Evolutionary conservation across 2,888 invertebrate genomes (phyloP), one percentile per base, ranked within the genome.

Genomic region (Pollenia angustigena): DNA sequence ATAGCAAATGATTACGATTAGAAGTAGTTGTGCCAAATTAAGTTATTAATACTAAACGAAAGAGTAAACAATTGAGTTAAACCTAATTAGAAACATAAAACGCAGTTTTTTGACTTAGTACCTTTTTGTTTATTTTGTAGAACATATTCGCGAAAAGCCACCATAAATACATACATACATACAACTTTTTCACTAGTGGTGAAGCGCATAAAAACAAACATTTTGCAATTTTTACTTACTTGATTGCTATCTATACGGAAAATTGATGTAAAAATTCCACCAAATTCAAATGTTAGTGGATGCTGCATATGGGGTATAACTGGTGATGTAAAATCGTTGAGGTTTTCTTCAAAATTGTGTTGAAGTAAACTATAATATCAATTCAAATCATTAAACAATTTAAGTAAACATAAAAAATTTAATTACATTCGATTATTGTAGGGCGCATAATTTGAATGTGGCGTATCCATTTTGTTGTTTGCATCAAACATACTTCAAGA

Each of bases 301-400:
- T 56, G 76, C 14, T 58, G 64, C 11, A 86, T 66, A 32, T 81
- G 81, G 1, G 84, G 87, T 52, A 87, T 84, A 54, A 84, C 62
- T 7, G 87, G 87, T 2, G 87, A 87, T 8, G 40, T 11, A 23
- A 74, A 72, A 40, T 62, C 11, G 2, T 44, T 82, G 2, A 54
- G 0, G 32, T n/a, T 76, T n/a, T 50, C 52, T 16, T 14, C 23
- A 52, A 74, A 46, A 46, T n/a, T 79, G 68, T 60, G 66, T 44
- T 69, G 46, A 44, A 46, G 18, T 54, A 46, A 32, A 40, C 82
- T 82, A 44, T 2, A 64, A 72, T 54, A 44, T 16, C 12, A 14
- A 46, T 46, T 4, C 6, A 10, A 58, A 23, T 23, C 23, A 8
- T 50, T 18, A 52, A 40, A 52, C 46, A 32, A 54, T 50, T 32